Conservation (phyloP, 2,113 vertebrate genomes). For the Spilogale gracilis region DNA sequence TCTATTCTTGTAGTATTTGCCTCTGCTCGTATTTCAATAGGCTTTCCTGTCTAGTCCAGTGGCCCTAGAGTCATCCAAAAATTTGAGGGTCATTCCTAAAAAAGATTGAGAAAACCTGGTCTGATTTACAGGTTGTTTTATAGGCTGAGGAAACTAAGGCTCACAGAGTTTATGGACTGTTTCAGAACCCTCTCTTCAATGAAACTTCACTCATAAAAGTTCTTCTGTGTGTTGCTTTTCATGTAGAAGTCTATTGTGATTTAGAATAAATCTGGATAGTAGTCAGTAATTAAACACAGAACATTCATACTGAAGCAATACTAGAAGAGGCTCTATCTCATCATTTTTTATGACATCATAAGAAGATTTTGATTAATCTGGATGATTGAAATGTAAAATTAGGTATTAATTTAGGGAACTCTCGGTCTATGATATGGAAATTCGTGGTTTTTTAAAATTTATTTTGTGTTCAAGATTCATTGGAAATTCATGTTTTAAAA, state of each 20-base stretch:
- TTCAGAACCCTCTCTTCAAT: constrained; percentile 22
- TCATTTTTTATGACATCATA: constrained; percentile 13
- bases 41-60: neutral
- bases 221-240: constrained; percentile 18
- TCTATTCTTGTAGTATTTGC: neutral
- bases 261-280: neutral
- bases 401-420: constrained; percentile 26
- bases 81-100: neutral
- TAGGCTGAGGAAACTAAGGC: neutral
- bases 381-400: constrained; percentile 20
- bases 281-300: constrained; percentile 21
- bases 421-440: neutral
- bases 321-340: neutral
- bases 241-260: constrained; percentile 12
- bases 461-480: too few relatives aligned
- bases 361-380: constrained; percentile 45
- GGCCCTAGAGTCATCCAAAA: neutral
- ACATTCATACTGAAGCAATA: neutral
- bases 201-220: constrained; percentile 21
- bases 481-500: constrained; percentile 18
- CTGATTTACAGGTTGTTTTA: constrained; percentile 32
- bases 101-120: constrained; percentile 21
- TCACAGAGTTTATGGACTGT: constrained; percentile 6
- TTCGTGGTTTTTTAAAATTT: neutral
- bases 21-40: neutral